Evolutionary conservation across 2,888 invertebrate species (phyloP).

Genomic region (Dasypolia templi): DNA sequence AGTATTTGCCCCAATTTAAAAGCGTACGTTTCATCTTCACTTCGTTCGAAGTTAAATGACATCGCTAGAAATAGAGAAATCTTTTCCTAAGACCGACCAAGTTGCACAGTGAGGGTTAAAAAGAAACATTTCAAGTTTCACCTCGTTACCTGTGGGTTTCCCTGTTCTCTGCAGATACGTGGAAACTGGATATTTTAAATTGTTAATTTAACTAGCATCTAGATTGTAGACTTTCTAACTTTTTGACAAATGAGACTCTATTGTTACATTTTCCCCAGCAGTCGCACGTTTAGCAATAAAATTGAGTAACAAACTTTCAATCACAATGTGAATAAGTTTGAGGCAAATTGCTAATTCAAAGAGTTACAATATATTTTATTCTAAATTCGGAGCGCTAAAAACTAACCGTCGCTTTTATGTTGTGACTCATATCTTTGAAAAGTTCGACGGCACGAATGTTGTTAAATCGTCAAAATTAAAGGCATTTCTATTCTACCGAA

Average conservation of each 20-base stretch:
- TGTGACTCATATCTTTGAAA: background rate
- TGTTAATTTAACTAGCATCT: slow-evolving; percentile 28
- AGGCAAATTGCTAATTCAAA: background rate
- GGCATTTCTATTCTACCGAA: background rate
- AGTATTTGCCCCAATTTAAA: slow-evolving; percentile 8
- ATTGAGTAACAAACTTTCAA: background rate
- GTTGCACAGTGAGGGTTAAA: slow-evolving; percentile 49
- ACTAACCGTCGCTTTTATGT: background rate
- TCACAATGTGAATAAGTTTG: background rate
- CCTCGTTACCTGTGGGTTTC: slow-evolving; percentile 48
- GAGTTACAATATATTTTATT: background rate
- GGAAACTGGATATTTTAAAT: slow-evolving; percentile 41
- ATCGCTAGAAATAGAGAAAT: slow-evolving; percentile 37
- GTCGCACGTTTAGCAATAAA: background rate
- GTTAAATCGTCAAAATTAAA: background rate
- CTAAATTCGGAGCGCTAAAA: background rate
- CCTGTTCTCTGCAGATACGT: slow-evolving; percentile 12
- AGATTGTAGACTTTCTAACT: slow-evolving; percentile 6
- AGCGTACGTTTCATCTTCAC: slow-evolving; percentile 12
- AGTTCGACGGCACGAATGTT: background rate
- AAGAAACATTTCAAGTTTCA: slow-evolving; percentile 52
- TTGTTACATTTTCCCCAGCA: background rate
- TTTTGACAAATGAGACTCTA: background rate
- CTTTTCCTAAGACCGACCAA: slow-evolving; percentile 30
- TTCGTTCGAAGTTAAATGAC: slow-evolving; percentile 31